These are phyloP conservation scores for Pteropus alecto DNA, from an alignment of 2,113 vertebrate species.

Conservation along the genomic window DNA sequence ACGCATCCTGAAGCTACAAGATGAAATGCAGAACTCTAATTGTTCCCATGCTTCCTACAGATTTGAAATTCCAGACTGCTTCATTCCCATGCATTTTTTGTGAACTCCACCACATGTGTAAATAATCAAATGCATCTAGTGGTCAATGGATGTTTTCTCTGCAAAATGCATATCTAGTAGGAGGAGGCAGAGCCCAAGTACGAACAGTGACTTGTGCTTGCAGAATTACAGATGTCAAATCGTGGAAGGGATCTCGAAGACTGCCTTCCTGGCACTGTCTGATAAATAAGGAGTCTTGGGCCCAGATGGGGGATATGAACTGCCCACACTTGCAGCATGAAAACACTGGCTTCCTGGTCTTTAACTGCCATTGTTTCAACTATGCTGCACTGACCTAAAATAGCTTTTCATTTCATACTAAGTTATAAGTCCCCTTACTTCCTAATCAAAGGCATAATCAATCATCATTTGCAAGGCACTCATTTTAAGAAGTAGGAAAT, in stretches of 20 bases:
- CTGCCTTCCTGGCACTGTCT: background rate
- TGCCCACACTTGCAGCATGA: background rate
- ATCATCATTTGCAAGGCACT: constrained; percentile 70
- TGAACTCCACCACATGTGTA: constrained; percentile 19
- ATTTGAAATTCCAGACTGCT: constrained; percentile 14
- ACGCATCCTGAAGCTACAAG: background rate
- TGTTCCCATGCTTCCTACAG: background rate
- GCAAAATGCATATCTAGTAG: background rate
- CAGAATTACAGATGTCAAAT: background rate
- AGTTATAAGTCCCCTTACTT: constrained; percentile 8
- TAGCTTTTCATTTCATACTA: constrained; percentile 22
- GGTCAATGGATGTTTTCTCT: background rate
- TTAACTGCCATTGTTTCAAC: background rate
- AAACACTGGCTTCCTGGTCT: background rate
- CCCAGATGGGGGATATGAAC: background rate
- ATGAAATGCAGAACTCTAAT: background rate
- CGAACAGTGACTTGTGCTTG: background rate
- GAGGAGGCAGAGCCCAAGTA: background rate
- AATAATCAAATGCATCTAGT: background rate
- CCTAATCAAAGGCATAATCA: constrained; percentile 65
- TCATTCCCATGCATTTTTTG: background rate
- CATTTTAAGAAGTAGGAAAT: constrained; percentile 67
- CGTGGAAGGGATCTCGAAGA: background rate
- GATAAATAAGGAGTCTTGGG: background rate
- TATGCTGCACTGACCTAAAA: background rate